Evolutionary conservation across 1,140 invertebrate species (phyloP), one percentile per base, ranked within the genome.

Genomic region (Dreissena rostriformis): DNA sequence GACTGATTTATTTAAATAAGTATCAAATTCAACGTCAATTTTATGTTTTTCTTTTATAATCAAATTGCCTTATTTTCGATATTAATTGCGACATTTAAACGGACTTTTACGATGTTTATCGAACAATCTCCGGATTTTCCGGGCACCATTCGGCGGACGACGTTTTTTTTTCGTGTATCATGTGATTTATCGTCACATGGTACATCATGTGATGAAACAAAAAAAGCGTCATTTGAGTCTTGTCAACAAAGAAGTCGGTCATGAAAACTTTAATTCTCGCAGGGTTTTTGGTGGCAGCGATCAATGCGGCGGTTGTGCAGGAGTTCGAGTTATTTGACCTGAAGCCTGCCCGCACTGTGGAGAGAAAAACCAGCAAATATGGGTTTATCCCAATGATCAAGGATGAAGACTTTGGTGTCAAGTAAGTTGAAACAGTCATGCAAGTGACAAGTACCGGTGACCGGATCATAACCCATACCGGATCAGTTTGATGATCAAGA

Each of bases 361-460:
- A 53, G 28, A 49, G 39, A 67, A 66, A n/a, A 4, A 79, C 52
- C n/a, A 80, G 70, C 26, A 71, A 80, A 24, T 80, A 80, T 72
- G 78, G 78, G 8, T 80, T 61, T n/a, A 63, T 55, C 29, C 24
- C 22, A 15, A 80, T 72, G 53, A 63, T 80, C 14, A 5, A 28
- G 15, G 57, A 65, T 71, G 49, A 76, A 51, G 39, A 84, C 22
- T 81, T 81, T 68, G 66, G 73, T 53, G 28, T 78, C 70, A 80
- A 70, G 78, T 80, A 80, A 77, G 74, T 77, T 19, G 19, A 53
- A 7, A n/a, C 12, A 61, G 12, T 57, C 53, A 14, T 19, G 12
- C 12, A 12, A 57, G 19, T 19, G 12, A 57, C 12, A 14, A 57
- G 19, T 14, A 57, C 53, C 19, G 53, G 12, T 12, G 12, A 19